Evolutionary conservation across 2,113 vertebrate species (phyloP).

Genomic region (Hypomesus transpacificus): DNA sequence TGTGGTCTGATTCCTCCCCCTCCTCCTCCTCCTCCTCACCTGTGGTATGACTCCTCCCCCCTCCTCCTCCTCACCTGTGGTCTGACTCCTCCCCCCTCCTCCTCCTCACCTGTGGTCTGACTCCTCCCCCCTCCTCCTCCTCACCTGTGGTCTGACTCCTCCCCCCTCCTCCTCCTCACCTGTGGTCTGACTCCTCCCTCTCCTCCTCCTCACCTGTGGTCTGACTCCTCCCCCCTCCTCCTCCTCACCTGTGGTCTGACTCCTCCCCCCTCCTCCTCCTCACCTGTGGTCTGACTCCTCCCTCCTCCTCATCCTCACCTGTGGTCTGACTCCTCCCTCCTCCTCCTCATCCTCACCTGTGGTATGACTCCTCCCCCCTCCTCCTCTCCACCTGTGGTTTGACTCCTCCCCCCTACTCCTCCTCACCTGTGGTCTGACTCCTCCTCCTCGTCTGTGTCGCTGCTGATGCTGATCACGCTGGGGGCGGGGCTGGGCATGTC

Average conservation of each 20-base stretch:
- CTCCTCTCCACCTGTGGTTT: slow-evolving; percentile 56
- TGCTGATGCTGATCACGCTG: slow-evolving; percentile 94
- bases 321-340: too few species aligned
- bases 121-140: slow-evolving; percentile 40
- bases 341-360: slow-evolving; percentile 20
- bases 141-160: too few species aligned
- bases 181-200: too few species aligned
- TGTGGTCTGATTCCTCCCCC: slow-evolving; percentile 69
- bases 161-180: too few species aligned
- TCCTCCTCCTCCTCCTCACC: slow-evolving; percentile 80
- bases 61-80: too few species aligned
- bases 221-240: slow-evolving; percentile 76
- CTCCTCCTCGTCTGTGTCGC: slow-evolving; percentile 82
- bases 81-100: slow-evolving; percentile 72
- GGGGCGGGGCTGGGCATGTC: slow-evolving; percentile 85
- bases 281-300: slow-evolving; percentile 70
- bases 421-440: slow-evolving; percentile 45
- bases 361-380: slow-evolving; percentile 73
- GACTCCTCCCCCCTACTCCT: too few species aligned
- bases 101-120: slow-evolving; percentile 69
- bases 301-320: slow-evolving; percentile 67
- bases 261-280: too few species aligned
- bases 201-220: slow-evolving; percentile 41
- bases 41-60: too few species aligned
- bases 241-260: slow-evolving; percentile 36